A percentile compares a stretch with the other conserved stretches of the same genome.
Evolutionary conservation across 2,888 invertebrate genomes (phyloP).

Genomic region (Cepaea hortensis): DNA sequence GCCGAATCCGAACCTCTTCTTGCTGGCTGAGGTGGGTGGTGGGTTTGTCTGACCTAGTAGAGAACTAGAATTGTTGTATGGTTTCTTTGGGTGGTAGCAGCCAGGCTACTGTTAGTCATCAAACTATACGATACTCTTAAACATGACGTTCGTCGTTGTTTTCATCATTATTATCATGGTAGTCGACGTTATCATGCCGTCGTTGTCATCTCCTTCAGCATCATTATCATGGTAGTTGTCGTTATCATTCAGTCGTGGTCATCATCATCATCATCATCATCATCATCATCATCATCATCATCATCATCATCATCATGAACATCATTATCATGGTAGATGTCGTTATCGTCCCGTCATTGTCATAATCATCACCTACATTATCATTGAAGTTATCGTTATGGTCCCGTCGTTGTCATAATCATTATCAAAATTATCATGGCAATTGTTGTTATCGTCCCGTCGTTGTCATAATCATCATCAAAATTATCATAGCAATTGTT

Average conservation of each 20-base stretch:
- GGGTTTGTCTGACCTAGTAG: not conserved
- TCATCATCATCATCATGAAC: not conserved
- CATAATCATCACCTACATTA: too few relatives aligned
- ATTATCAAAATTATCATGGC: not conserved
- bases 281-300: not conserved
- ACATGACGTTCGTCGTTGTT: too few relatives aligned
- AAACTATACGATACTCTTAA: too few relatives aligned
- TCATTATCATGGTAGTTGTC: not conserved
- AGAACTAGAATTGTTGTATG: not conserved
- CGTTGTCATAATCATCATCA: not conserved
- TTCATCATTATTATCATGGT: not conserved
- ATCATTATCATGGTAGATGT: too few relatives aligned
- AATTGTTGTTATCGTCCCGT: not conserved
- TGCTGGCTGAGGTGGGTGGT: constrained; percentile 4
- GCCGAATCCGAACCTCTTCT: constrained; percentile 79
- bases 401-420: not conserved
- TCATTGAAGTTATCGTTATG: too few relatives aligned
- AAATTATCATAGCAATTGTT: not conserved
- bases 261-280: not conserved
- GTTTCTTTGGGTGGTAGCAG: not conserved
- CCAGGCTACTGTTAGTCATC: too few relatives aligned
- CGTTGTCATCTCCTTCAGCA: too few relatives aligned
- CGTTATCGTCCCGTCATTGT: too few relatives aligned
- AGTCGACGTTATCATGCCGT: not conserved
- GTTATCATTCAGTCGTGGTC: not conserved